Conservation (phyloP, 2,113 vertebrate species). For the Burhinus bistriatus region DNA sequence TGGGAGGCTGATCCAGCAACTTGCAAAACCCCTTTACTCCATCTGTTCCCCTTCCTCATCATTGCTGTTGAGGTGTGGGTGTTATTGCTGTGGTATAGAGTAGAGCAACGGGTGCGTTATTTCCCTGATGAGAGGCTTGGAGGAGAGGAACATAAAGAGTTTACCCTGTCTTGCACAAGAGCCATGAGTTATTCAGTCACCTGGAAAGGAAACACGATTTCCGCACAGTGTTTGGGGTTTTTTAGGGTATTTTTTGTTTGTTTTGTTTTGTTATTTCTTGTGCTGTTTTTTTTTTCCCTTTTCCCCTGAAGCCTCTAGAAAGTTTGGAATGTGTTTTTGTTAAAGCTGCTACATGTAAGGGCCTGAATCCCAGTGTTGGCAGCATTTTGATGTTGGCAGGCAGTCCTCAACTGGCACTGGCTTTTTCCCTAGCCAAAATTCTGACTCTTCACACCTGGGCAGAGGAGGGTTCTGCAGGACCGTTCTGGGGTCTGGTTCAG, state of each 20-base stretch:
- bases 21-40: neutral
- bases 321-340: slow-evolving; percentile 62
- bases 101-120: neutral
- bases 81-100: neutral
- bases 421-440: neutral
- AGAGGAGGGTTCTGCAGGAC: neutral
- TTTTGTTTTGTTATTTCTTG: slow-evolving; percentile 10
- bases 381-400: neutral
- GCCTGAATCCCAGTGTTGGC: slow-evolving; percentile 45
- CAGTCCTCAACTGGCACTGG: neutral
- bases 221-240: slow-evolving; percentile 11
- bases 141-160: neutral
- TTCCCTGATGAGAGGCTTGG: neutral
- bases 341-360: neutral
- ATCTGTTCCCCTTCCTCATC: neutral
- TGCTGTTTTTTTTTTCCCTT: neutral
- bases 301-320: slow-evolving; percentile 27
- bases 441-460: neutral
- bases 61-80: neutral
- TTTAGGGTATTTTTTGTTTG: neutral
- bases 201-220: slow-evolving; percentile 49
- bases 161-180: neutral
- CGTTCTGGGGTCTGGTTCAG: neutral
- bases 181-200: neutral
- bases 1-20: neutral